phyloP scores from a whole-genome alignment of 2,113 vertebrate species.

The Psittacus erithacus region DNA sequence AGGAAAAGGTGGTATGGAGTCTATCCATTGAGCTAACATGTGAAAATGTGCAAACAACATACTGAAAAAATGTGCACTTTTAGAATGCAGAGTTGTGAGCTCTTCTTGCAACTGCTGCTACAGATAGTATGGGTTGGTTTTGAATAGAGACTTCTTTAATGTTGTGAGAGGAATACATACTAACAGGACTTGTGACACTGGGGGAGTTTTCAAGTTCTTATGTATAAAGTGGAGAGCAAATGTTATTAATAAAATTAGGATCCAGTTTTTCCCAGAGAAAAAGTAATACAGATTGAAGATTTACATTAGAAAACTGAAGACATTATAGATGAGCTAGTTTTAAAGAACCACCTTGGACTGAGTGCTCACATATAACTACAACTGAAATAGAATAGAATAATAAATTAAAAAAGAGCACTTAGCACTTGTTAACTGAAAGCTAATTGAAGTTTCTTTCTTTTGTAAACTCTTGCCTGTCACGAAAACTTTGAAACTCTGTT shows the following conservation, averaged over 20 bases:
- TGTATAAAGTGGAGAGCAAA: neutral
- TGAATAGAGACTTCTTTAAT: neutral
- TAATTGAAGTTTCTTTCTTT: neutral
- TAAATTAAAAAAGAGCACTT: neutral
- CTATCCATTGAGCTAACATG: neutral
- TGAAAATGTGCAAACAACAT: neutral
- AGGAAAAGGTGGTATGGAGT: neutral
- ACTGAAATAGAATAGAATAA: neutral
- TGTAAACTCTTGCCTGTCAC: neutral
- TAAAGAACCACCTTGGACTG: neutral
- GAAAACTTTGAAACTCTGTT: neutral
- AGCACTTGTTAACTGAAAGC: neutral
- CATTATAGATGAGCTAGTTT: neutral
- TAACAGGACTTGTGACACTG: neutral
- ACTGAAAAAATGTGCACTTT: neutral
- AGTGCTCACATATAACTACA: neutral
- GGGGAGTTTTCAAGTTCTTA: neutral
- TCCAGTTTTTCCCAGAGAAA: neutral
- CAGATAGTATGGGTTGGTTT: neutral
- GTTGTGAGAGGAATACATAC: neutral
- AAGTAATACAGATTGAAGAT: neutral
- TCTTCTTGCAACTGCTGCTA: neutral
- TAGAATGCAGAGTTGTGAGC: neutral
- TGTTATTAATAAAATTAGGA: neutral
- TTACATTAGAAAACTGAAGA: neutral